These are phyloP conservation scores for Leptothorax acervorum DNA, from an alignment of 2,888 invertebrate genomes.

Conservation along the genomic window DNA sequence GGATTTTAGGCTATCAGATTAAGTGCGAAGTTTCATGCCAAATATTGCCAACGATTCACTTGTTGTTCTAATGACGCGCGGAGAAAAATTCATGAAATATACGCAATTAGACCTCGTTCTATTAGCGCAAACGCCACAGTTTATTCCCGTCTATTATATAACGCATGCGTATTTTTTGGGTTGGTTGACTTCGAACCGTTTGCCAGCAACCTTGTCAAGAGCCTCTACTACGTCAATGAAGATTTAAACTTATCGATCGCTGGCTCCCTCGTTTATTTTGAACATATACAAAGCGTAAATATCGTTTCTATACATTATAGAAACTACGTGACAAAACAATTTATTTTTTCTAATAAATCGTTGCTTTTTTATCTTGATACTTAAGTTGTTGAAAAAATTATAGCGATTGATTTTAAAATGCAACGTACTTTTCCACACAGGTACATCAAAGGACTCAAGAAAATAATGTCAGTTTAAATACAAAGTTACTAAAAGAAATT, in stretches of 20 bases:
- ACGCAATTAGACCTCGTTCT: slow-evolving; percentile 8
- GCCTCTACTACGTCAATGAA: slow-evolving; percentile 7
- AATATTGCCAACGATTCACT: neutral
- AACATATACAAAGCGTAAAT: slow-evolving; percentile 8
- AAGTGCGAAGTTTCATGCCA: neutral
- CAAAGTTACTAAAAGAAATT: neutral
- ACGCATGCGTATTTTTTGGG: slow-evolving; percentile 25
- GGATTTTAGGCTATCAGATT: too few relatives aligned
- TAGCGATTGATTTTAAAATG: slow-evolving; percentile 5
- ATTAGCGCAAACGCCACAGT: slow-evolving; percentile 5
- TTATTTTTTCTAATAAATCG: neutral
- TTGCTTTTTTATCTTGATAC: neutral
- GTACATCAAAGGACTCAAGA: neutral
- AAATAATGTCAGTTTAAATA: neutral
- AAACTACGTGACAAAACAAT: neutral
- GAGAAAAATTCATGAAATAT: neutral
- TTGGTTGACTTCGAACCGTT: slow-evolving; percentile 42
- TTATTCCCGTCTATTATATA: slow-evolving; percentile 54
- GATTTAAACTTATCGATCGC: slow-evolving; percentile 43
- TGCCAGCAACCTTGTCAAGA: slow-evolving; percentile 58
- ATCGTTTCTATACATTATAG: neutral
- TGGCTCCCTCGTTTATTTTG: neutral
- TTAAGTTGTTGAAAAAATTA: neutral
- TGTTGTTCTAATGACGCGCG: too few relatives aligned
- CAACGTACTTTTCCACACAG: neutral